phyloP scores from a whole-genome alignment of 2,113 vertebrate genomes.

The western clawed frog (Xenopus tropicalis) region UCB_Xtro_10.0 CM004448.2:108624501-108625000 shows the following conservation, averaged over 20 bases:
- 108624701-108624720: too few species aligned
- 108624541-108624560: not conserved
- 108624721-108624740: too few species aligned
- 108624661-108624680: not conserved
- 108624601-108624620: slow-evolving; percentile 1
- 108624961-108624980: slow-evolving; percentile 40
- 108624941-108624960: slow-evolving; percentile 53
- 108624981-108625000: slow-evolving; percentile 17
- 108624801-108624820: not conserved
- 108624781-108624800: not conserved
- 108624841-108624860: slow-evolving; percentile 2
- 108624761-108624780: not conserved
- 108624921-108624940: slow-evolving; percentile 42
- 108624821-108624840: not conserved
- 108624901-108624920: slow-evolving; percentile 23
- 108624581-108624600: slow-evolving; percentile 37
- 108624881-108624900: not conserved
- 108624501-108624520: slow-evolving; percentile 8
- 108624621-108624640: not conserved
- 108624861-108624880: not conserved
- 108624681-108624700: not conserved
- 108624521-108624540: not conserved
- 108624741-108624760: not conserved
- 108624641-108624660: not conserved
- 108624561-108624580: not conserved